Evolutionary conservation across 2,797 vertebrate species (phyloP).

Genomic region (Lates japonicus): DNA sequence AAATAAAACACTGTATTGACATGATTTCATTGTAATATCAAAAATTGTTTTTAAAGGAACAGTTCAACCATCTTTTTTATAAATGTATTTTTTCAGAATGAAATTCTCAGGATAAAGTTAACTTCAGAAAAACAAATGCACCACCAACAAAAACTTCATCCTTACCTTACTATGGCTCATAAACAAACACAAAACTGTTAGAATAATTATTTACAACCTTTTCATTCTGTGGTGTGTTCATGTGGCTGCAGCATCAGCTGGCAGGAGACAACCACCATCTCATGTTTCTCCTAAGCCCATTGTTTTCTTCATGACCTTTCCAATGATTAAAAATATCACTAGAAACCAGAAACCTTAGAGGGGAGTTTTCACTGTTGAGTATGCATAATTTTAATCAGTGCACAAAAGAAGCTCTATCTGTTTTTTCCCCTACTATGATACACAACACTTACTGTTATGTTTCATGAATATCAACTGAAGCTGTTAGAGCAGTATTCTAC

Average conservation of each 20-base stretch:
- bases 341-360: constrained; percentile 75
- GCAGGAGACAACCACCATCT: constrained; percentile 65
- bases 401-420: constrained; percentile 20
- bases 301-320: constrained; percentile 86
- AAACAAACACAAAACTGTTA: constrained; percentile 26
- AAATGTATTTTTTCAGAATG: neutral
- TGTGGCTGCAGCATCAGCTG: constrained; percentile 48
- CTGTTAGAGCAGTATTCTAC: neutral
- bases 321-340: constrained; percentile 80
- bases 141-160: neutral
- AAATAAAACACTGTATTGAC: neutral
- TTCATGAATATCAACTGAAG: constrained; percentile 3
- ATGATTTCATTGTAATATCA: neutral
- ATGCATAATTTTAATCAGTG: constrained; percentile 46
- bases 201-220: constrained; percentile 3
- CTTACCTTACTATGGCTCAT: neutral
- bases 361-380: constrained; percentile 43
- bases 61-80: neutral
- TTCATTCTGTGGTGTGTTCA: constrained; percentile 34
- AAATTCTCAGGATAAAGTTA: neutral
- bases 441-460: neutral
- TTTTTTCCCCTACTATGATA: neutral
- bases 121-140: neutral
- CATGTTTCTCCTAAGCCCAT: constrained; percentile 80
- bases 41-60: neutral